Base-by-base conservation (phyloP, 2,797 vertebrate genomes). In the Tokudaia tokunoshimensis region DNA sequence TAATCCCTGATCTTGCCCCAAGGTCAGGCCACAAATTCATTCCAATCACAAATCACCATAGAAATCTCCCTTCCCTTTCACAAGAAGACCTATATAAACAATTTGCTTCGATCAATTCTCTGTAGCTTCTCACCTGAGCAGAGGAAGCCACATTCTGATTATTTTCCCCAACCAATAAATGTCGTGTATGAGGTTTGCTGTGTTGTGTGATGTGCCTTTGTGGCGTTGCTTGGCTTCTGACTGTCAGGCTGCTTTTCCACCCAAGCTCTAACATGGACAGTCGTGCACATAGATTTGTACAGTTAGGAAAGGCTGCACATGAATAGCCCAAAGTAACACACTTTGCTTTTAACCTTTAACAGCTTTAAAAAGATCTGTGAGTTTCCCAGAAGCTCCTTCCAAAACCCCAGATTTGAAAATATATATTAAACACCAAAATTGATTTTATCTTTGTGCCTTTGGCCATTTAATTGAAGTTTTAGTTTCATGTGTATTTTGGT, bases 301-400 rank as follows among this genome's bases (percentile, higher is more conserved):
- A n/a, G 59, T 95, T 94, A 91, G 70, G 52, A 93, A 92, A 91
- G 76, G 7, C 41, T 13, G 47, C 20, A 22, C 78, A 80, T 61
- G 91, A 95, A 50, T 65, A 91, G 79, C 2, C 57, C 76, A 78
- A 83, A 85, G 26, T 70, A 37, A 75, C 5, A 95, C 15, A 74
- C 34, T 63, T 86, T 94, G 14, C 0, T 26, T 94, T 87, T 72
- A 44, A 72, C 22, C 14, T 26, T 76, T 93, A 91, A 75, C 50
- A 44, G 70, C 41, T 70, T 50, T 89, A 34, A 26, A 3, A 87
- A 80, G 6, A 59, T 72, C 44, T 94, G 37, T 86, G 59, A 76
- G 17, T 76, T 65, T 70, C 24, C 6, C 59, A 89, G 59, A 15
- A 61, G 31, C 75, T 75, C 34, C 15, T 63, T 90, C 91, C 78